Base-by-base conservation (phyloP, 2,888 invertebrate species). In the Cistogaster globosa region DNA sequence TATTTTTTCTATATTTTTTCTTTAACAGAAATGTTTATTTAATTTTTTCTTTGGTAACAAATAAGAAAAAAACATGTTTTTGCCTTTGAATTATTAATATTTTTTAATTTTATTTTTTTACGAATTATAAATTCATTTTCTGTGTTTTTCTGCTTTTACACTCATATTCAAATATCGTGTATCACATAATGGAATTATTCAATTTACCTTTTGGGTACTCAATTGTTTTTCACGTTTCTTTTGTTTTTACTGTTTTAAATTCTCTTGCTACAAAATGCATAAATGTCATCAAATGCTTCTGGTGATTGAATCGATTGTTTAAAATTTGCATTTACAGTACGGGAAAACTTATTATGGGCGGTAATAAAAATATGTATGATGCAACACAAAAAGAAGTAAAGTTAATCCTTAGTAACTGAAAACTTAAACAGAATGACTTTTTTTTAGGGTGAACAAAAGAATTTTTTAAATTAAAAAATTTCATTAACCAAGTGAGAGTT, bases 171-270 rank as follows among this genome's bases (percentile, higher is more conserved):
- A 67, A 53, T 57, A 32, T 14, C 55, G 55, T 76, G 75, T 65
- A n/a, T 12, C 57, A 57, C 12, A 57, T 76, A 76, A 76, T 68
- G 60, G 77, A 53, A 8, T 62, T 69, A 42, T 69, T 78, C 20
- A 32, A 42, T 78, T 42, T 42, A 65, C 18, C 60, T 68, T 77
- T 53, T 53, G 38, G 77, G 22, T 26, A 68, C 20, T 18, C 14
- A 51, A 69, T 32, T 69, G 51, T 62, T 77, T 55, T 60, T 8
- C 3, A 7, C 20, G n/a, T 36, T 63, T 42, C 9, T 11, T 51
- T 18, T 53, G 8, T 55, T 55, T 63, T 75, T 67, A 22, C 32
- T 57, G 1, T 18, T 20, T 18, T 6, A 20, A 67, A 42, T 68
- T 48, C 20, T 26, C 32, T 62, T 42, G 51, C 62, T 32, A 53